Conservation (phyloP, 2,113 vertebrate genomes). For the Melanerpes formicivorus region DNA sequence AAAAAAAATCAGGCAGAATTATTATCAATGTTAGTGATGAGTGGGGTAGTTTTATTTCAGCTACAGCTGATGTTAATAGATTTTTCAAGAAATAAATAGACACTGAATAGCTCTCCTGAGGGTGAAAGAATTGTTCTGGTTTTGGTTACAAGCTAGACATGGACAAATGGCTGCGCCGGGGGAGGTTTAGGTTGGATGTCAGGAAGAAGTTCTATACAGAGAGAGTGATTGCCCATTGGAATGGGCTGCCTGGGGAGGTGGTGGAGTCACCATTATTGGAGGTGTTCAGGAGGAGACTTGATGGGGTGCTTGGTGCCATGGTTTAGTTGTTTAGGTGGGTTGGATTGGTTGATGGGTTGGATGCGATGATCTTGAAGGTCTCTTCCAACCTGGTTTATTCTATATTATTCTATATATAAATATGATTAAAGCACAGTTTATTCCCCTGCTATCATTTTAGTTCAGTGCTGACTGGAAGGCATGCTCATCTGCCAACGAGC, state of each 20-base stretch:
- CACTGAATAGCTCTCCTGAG: neutral
- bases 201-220: too few species aligned
- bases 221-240: too few species aligned
- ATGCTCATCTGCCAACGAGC: neutral
- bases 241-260: too few species aligned
- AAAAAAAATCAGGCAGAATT: neutral
- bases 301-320: too few species aligned
- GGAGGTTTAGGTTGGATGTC: too few species aligned
- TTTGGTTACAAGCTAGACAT: neutral
- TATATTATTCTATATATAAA: neutral
- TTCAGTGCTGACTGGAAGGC: neutral
- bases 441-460: neutral
- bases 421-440: neutral
- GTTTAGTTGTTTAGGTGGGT: too few species aligned
- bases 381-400: too few species aligned
- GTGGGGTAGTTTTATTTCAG: neutral
- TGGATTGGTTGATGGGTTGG: too few species aligned
- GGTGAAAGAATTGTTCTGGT: neutral
- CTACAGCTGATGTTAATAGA: neutral
- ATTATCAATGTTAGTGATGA: neutral
- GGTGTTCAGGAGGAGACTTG: too few species aligned
- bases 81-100: neutral
- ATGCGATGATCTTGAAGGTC: too few species aligned
- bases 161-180: neutral
- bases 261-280: too few species aligned